Base-by-base conservation (phyloP, 2,888 invertebrate species). In the Ophonus ardosiacus region DNA sequence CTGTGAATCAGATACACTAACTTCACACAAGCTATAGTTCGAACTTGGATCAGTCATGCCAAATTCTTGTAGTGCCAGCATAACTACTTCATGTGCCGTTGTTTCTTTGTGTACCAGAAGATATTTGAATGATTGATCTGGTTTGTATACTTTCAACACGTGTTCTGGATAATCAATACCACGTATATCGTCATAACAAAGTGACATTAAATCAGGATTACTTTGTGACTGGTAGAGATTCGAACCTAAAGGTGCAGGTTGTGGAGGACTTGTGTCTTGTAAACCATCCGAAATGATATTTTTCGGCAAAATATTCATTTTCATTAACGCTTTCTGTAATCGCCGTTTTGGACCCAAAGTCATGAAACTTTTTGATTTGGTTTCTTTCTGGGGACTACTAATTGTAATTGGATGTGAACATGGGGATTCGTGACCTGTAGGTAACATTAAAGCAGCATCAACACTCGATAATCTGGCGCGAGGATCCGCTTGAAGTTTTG, bases 71-170 rank as follows among this genome's bases (percentile, higher is more conserved):
- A 99, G 93, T 0, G 99, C 97, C 88, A 99, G 92, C 98, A 99
- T 99, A 0, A 99, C 99, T 83, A 99, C 98, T 91, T 96, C 96
- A 89, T 96, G 95, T 7, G 96, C 96, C 56, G 96, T 96, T 31
- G 96, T 96, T 90, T 96, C 98, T 93, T 98, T 98, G 91, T 98
- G 98, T 85, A 99, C 97, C 86, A 98, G 94, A 87, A 99, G 94
- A 92, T 98, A 99, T 92, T 99, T 99, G 94, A 97, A 99, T 59
- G 98, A 97, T 92, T 99, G 99, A 92, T 99, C 99, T 38, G 98
- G 96, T 92, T 96, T 97, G 92, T 95, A 99, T 81, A 97, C 91
- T 93, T 99, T 99, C 71, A 99, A 93, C 43, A 99, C 99, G 92
- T 99, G 98, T 91, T 99, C 99, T 2, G 99, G 98, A 91, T 96